A percentile compares a stretch with the other conserved stretches of the same genome.
These are phyloP conservation scores for Leistus spinibarbis DNA, from an alignment of 2,888 invertebrate genomes.

Conservation along the genomic window DNA sequence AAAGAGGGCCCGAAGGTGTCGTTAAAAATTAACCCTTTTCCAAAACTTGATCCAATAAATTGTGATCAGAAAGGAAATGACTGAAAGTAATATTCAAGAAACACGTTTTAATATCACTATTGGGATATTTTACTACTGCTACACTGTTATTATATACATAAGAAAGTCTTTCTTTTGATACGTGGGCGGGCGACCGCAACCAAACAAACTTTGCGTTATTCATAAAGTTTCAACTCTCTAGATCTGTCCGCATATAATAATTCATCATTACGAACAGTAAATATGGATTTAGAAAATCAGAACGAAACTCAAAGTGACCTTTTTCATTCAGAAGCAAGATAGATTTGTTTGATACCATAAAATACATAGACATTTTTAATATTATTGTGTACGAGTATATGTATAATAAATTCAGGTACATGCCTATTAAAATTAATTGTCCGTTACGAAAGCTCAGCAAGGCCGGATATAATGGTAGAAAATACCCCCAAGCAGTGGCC, in stretches of 20 bases:
- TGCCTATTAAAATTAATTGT: no score
- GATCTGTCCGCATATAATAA: not conserved
- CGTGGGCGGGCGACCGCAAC: not conserved
- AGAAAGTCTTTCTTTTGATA: not conserved
- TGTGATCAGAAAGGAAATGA: conserved; percentile 46
- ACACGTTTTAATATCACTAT: conserved; percentile 45
- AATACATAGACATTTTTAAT: no score
- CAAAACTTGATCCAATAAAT: conserved; percentile 45
- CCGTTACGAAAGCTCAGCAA: no score
- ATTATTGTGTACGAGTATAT: no score
- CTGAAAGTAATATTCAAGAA: conserved; percentile 46
- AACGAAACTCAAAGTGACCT: not conserved
- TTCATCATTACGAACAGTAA: not conserved
- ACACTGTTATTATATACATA: not conserved
- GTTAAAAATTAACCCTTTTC: conserved; percentile 49
- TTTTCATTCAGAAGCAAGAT: not conserved
- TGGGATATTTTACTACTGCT: conserved; percentile 40
- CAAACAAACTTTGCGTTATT: not conserved
- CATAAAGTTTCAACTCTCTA: not conserved
- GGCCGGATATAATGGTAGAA: no score
- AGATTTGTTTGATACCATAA: no score
- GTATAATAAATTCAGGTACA: no score
- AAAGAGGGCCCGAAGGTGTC: conserved; percentile 44
- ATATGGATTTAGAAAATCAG: not conserved
- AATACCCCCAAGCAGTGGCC: no score